Evolutionary conservation across 2,797 vertebrate species (phyloP).

Genomic region (Microctenopoma stevenorrisi): DNA sequence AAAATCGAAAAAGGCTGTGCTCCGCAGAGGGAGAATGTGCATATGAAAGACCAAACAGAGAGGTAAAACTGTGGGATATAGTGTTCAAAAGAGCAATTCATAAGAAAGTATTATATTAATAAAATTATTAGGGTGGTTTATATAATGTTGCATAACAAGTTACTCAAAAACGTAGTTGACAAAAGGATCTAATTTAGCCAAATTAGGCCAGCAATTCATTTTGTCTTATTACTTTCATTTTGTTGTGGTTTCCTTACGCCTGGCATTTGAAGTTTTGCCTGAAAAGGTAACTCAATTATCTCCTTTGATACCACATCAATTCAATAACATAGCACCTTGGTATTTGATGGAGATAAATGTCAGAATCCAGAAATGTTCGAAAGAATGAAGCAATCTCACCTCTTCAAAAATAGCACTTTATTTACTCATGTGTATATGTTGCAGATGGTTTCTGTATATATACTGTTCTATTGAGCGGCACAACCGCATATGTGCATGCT

Average conservation of each 20-base stretch:
- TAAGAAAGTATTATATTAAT: not conserved
- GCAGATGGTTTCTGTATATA: not conserved
- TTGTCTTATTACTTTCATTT: not conserved
- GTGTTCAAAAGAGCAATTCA: not conserved
- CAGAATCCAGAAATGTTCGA: not conserved
- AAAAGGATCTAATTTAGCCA: not conserved
- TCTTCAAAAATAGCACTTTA: too few relatives aligned
- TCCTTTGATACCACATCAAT: not conserved
- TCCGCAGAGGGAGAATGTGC: constrained; percentile 11
- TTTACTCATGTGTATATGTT: not conserved
- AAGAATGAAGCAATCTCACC: not conserved
- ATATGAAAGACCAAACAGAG: constrained; percentile 11
- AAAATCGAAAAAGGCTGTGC: constrained; percentile 44
- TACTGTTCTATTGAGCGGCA: constrained; percentile 15
- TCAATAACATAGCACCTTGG: not conserved
- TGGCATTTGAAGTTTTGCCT: not conserved
- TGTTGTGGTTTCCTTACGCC: not conserved
- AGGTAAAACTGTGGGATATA: not conserved
- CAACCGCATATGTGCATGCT: constrained; percentile 17
- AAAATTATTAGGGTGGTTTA: not conserved
- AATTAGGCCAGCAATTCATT: not conserved
- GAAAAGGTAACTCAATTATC: not conserved
- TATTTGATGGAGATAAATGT: not conserved
- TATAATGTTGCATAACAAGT: not conserved
- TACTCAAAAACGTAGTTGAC: not conserved